A percentile compares a stretch with the other conserved stretches of the same genome.
phyloP scores from a whole-genome alignment of 2,113 vertebrate species.

The Muntiacus muntjak region DNA sequence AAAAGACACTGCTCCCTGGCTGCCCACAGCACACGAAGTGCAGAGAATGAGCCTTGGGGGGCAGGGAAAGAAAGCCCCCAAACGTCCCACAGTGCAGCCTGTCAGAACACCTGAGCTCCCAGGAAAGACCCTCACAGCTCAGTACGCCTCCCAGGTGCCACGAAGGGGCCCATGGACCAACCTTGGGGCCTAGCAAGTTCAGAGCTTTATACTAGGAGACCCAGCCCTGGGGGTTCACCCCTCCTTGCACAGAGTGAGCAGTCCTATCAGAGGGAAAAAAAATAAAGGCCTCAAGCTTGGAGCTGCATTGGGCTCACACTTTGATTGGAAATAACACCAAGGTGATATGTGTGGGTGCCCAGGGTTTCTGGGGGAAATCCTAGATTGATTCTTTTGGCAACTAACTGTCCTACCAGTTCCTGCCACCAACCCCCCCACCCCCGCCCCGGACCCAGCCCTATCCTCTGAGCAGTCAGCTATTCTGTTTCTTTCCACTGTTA shows the following conservation, averaged over 20 bases:
- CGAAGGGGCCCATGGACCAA: neutral
- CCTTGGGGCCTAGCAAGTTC: neutral
- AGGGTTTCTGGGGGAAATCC: neutral
- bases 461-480: neutral
- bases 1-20: neutral
- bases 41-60: accelerated
- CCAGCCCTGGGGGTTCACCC: neutral
- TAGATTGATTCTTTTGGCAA: neutral
- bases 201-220: neutral
- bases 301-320: neutral
- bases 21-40: neutral
- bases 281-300: neutral
- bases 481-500: neutral
- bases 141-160: accelerated
- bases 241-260: neutral
- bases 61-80: neutral
- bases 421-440: no score
- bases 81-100: neutral
- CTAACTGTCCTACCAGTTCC: neutral
- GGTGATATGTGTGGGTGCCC: neutral
- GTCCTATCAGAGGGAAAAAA: neutral
- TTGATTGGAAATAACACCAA: neutral
- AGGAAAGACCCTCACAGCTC: neutral
- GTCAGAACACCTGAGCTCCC: neutral
- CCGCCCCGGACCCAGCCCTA: neutral